Base-by-base conservation (phyloP, 2,113 vertebrate species). In the Neodontobutis hainanensis region DNA sequence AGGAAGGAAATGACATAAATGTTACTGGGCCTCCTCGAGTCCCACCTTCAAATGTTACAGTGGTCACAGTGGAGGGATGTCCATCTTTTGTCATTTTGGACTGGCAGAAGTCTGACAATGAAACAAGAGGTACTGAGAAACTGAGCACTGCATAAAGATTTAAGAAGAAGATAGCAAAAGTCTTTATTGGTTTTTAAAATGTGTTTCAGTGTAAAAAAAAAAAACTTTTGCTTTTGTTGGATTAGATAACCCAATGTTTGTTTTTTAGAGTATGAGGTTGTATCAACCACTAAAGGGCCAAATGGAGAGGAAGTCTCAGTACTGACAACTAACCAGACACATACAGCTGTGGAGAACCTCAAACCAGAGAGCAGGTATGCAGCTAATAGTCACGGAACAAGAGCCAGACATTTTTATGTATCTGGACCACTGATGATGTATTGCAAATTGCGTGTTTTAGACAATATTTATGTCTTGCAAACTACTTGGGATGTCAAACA, bases 31-130 rank as follows among this genome's bases (percentile, higher is more conserved):
- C 95, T 51, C 97, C 97, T 0, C 93, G 93, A 45, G 85, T 91
- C 19, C 93, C 96, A 36, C 97, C 96, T 11, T 94, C 95, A 61
- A 99, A 99, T 70, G 87, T 99, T 80, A 99, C 97, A 0, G 94
- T 99, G 82, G 92, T 99, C 49, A 98, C 96, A 0, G 97, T 99
- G 64, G 97, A 99, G 69, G 97, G 97, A 8, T 99, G 97, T 68
- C 90, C 97, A 0, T 95, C 95, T 2, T 99, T 99, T 0, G 90
- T 99, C 84, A 95, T 99, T 78, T 44, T 99, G 38, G 95, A 97
- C 81, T 99, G 97, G 97, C 86, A 97, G 49, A 94, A 94, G 69
- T 83, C 93, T 11, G 90, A 94, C 68, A 99, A 99, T 42, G 96
- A 97, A 61, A 96, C 96, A 65, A 96, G 90, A 86, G 96, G 97